Conservation (phyloP, 2,113 vertebrate genomes). For the Chaetodon trifascialis region DNA sequence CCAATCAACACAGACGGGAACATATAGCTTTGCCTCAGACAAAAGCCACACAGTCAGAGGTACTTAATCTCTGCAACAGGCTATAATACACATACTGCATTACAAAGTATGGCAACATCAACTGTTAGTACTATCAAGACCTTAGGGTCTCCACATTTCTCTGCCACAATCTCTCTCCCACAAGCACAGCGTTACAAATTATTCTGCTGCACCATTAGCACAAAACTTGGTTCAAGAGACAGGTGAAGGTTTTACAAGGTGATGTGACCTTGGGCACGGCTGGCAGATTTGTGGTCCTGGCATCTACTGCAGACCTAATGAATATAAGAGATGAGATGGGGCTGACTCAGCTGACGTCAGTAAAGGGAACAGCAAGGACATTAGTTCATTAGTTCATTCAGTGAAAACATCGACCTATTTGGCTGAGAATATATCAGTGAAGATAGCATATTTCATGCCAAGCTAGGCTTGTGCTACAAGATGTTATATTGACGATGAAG, state of each 20-base stretch:
- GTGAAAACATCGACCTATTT: neutral
- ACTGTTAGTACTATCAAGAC: neutral
- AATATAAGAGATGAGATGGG: slow-evolving; percentile 27
- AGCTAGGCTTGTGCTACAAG: too few species aligned
- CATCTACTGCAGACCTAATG: slow-evolving; percentile 15
- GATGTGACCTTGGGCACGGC: slow-evolving; percentile 34
- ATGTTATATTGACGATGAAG: too few species aligned
- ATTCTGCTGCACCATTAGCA: slow-evolving; percentile 26
- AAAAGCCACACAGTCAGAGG: slow-evolving; percentile 17
- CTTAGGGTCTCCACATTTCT: neutral
- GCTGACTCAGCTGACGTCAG: slow-evolving; percentile 41
- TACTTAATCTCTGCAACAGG: slow-evolving; percentile 16
- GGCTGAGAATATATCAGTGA: neutral
- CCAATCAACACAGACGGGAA: slow-evolving; percentile 8
- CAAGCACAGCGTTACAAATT: neutral
- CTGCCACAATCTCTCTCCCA: neutral
- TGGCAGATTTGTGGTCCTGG: slow-evolving; percentile 11
- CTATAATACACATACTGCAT: neutral
- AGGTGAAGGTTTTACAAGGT: slow-evolving; percentile 35
- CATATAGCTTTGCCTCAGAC: neutral
- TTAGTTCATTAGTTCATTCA: slow-evolving; percentile 25
- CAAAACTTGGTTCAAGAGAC: slow-evolving; percentile 4
- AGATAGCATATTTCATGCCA: neutral
- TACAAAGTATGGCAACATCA: neutral
- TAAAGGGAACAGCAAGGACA: neutral